Base-by-base conservation (phyloP, 2,888 invertebrate genomes). In the Dromius quadrimaculatus region DNA sequence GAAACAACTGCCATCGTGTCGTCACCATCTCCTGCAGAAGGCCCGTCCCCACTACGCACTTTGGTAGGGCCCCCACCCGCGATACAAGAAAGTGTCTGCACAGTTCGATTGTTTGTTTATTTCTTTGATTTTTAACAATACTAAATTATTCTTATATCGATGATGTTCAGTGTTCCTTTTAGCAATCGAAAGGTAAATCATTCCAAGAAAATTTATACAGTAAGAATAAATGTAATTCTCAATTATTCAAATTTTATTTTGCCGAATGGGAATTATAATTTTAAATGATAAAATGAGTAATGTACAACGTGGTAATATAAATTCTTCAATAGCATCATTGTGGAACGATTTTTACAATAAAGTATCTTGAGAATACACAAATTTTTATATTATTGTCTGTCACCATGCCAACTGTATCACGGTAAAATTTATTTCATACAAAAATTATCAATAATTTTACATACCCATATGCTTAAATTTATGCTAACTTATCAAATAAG, bases 71-170 rank as follows among this genome's bases (percentile, higher is more conserved):
- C 41, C 41, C 41, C 41, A 11, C 41, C 41, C 41, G 4, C 41
- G 15, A 36, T n/a, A 36, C 41, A 11, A 8, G 41, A 41, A 15
- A 41, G 41, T 41, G 41, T 41, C 41, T 41, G 41, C 41, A 41
- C 41, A 15, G 41, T 41, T 41, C 41, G 41, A 41, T 41, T 41
- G 41, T 41, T 41, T 41, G 41, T 41, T 41, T 41, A 41, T 41
- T 41, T 41, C 38, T 41, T 41, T 15, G 41, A 8, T 15, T 41
- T 41, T 41, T 11, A 4, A 11, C 41, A 41, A 15, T 41, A 41
- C 41, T 15, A 41, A 15, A 15, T 41, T 41, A 41, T 41, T 41
- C 41, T 41, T 41, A 41, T 41, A 15, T 41, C 13, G 15, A 41
- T 41, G 41, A 41, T 41, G 41, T 6, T 13, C 15, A 5, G 15